Base-by-base conservation (phyloP, 2,888 invertebrate species). In the Serrognathus titanus region DNA sequence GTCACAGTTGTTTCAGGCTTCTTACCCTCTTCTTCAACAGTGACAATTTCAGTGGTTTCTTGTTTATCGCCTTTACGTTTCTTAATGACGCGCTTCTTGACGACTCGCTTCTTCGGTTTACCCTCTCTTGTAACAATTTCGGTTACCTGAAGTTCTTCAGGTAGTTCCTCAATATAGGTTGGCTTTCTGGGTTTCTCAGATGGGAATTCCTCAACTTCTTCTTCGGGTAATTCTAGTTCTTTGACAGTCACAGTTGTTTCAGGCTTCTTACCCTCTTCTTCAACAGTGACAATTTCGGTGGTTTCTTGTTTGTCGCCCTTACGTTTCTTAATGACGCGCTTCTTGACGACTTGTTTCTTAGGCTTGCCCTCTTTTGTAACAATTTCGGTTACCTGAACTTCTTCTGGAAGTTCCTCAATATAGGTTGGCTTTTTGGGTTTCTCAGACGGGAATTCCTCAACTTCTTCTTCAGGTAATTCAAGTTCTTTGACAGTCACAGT, bases 191-290 rank as follows among this genome's bases (percentile, higher is more conserved):
- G 11, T 31, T 53, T 24, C 40, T 56, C 58, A 53, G 47, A 31
- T 48, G 45, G 47, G 37, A 13, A 43, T 45, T 66, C 65, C 36
- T 67, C 65, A 54, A 61, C 65, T 13, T 68, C 67, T 39, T 78
- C 78, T 48, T 75, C 69, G 13, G 79, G 66, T 69, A 79, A 69
- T 66, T 79, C 71, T 31, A 80, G 60, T 51, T 70, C 67, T 53
- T 70, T 69, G 56, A 66, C 61, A 61, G 69, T 68, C 59, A 71
- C 68, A 57, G 69, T 63, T 38, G 67, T 66, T 64, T 70, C 58
- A n/a, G 69, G 67, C 71, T 66, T 47, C 60, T 78, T 74, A 46
- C 76, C 78, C 55, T 79, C 79, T 70, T 80, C 79, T 61, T 80
- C 78, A 45, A 78, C 66, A 0, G 79, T 80, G 63, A 77, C 75